Evolutionary conservation across 2,888 invertebrate species (phyloP).

Genomic region (Drosophila villosipedis): DNA sequence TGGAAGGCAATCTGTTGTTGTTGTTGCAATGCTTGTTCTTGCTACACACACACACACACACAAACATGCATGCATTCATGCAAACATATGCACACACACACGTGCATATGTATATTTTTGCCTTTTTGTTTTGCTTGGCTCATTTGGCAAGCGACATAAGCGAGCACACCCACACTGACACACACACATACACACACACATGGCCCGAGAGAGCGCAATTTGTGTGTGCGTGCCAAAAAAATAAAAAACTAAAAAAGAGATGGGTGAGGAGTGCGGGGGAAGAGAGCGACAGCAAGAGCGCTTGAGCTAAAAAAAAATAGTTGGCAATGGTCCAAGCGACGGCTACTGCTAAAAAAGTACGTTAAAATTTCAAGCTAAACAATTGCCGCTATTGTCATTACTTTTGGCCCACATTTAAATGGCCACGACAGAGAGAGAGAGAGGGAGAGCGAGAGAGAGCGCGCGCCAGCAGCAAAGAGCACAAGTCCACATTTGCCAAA

Average conservation of each 20-base stretch:
- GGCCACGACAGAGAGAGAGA: conserved; percentile 34
- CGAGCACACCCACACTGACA: conserved; percentile 40
- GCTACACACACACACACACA: conserved; percentile 17
- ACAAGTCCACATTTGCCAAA: conserved; percentile 14
- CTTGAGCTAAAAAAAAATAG: conserved; percentile 17
- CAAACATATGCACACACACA: conserved; percentile 6
- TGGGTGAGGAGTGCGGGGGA: neutral
- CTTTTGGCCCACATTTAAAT: conserved; percentile 76
- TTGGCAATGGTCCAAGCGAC: conserved; percentile 58
- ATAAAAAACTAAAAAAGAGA: neutral
- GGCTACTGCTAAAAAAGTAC: conserved; percentile 37
- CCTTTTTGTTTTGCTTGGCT: conserved; percentile 79
- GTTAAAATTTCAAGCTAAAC: conserved; percentile 59
- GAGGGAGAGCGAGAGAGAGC: conserved; percentile 39
- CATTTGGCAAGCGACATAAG: conserved; percentile 67
- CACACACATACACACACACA: conserved; percentile 29
- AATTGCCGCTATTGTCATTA: conserved; percentile 77
- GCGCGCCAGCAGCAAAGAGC: conserved; percentile 37
- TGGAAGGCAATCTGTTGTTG: conserved; percentile 12
- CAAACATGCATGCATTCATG: neutral
- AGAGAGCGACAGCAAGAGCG: conserved; percentile 26
- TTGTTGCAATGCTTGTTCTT: conserved; percentile 36
- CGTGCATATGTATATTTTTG: conserved; percentile 56
- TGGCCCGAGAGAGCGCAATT: conserved; percentile 38
- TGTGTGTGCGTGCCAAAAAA: conserved; percentile 26